phyloP scores from a whole-genome alignment of 2,888 invertebrate species.

The Lissocephala sabroskyi region DNA sequence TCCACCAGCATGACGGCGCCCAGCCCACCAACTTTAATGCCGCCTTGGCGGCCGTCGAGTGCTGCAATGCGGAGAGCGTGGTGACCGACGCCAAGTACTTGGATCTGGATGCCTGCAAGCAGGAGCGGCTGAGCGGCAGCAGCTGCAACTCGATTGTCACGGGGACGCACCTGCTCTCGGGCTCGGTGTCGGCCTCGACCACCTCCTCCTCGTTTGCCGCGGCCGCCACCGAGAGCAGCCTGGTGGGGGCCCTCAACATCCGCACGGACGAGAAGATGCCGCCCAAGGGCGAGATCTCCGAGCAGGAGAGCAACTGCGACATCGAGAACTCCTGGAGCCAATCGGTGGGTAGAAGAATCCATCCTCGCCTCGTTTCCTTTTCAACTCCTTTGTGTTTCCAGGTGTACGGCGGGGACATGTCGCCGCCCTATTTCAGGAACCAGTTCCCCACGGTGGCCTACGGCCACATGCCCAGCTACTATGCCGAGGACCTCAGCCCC shows the following conservation, averaged over 20 bases:
- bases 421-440: constrained; percentile 65
- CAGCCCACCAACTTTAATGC: constrained; percentile 61
- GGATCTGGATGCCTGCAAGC: constrained; percentile 70
- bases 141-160: constrained; percentile 29
- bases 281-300: constrained; percentile 87
- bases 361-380: too few species aligned
- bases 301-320: constrained; percentile 88
- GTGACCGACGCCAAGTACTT: constrained; percentile 68
- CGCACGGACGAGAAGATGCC: constrained; percentile 91
- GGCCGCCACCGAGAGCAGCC: constrained; percentile 70
- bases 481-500: constrained; percentile 67
- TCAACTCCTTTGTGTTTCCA: constrained; percentile 24
- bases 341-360: constrained; percentile 77
- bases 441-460: constrained; percentile 56
- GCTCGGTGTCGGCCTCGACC: constrained; percentile 55
- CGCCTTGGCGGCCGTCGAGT: constrained; percentile 59
- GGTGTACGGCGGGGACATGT: constrained; percentile 70
- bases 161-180: constrained; percentile 27
- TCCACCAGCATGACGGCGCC: constrained; percentile 19
- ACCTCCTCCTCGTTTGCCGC: constrained; percentile 65
- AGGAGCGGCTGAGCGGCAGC: constrained; percentile 51
- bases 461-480: constrained; percentile 62
- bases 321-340: constrained; percentile 82
- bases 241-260: constrained; percentile 77
- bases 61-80: constrained; percentile 55